Base-by-base conservation (phyloP, 2,888 invertebrate genomes). In the Molorchus minor region DNA sequence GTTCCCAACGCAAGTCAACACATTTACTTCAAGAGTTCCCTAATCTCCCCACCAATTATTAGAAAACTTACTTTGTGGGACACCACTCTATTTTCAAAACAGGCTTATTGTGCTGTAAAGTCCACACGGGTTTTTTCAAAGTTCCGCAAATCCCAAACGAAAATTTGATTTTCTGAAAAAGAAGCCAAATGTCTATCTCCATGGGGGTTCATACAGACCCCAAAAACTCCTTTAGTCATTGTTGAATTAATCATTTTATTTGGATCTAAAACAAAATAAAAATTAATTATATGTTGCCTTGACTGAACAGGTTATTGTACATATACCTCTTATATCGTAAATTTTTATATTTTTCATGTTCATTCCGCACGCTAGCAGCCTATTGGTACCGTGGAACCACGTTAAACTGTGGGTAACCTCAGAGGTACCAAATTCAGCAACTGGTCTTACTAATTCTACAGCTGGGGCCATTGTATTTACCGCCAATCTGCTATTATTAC, bases 281-380 rank as follows among this genome's bases (percentile, higher is more conserved):
- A n/a, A n/a, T n/a, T n/a, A n/a, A n/a, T n/a, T n/a, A n/a, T n/a
- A n/a, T n/a, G n/a, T 57, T 38, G 43, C 3, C 19, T 43, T 43
- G 8, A 12, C 13, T 5, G 20, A 10, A 10, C 8, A n/a, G 8
- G 12, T 15, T n/a, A 45, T n/a, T n/a, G n/a, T n/a, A n/a, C n/a
- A n/a, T n/a, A 33, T 65, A 94, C 96, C 95, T 85, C 96, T 84
- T 2, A 96, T 85, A 81, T 97, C 97, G 75, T 93, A 92, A 29
- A 97, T 84, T 80, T 93, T 93, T 38, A 98, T 87, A 72, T 90
- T 88, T 74, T 96, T 96, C 71, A 90, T 86, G 80, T 94, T 96
- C 86, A 95, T 92, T 43, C 96, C 96, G n/a, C 93, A 89, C 1
- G 94, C 87, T 25, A 96, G 84, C 1, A 91, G 87, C 68, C 90